Evolutionary conservation across 2,797 vertebrate genomes (phyloP), one percentile per base, ranked within the genome.

Genomic region (Phoebastria nigripes): DNA sequence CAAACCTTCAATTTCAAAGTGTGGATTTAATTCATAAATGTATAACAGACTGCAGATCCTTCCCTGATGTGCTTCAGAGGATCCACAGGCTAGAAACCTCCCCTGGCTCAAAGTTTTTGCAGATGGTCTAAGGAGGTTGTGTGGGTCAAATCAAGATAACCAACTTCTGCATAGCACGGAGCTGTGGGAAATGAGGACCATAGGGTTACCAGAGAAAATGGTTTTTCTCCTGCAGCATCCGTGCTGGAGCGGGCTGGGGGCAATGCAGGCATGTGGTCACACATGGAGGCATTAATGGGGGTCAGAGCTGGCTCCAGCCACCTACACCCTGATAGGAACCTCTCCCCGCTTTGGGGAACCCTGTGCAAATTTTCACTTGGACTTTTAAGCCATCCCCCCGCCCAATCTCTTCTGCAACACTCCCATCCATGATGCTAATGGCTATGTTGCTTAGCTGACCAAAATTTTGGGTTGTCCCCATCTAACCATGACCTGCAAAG

Each of bases 121-220:
- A 49, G 39, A 17, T 6, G 18, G 14, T 33, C 33, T 12, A 15
- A 63, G 58, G 52, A 65, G 25, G 25, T 12, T n/a, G 12, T 17
- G 33, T 55, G 46, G 26, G 44, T 73, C 79, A 90, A 46, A 41
- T 28, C 9, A 26, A 49, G 86, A 37, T 4, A 25, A 33, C 4
- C 54, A 49, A 3, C 25, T 17, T 49, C 52, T 54, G 39, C 11
- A 1, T 11, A 20, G 28, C 1, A 1, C 1, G 1, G 59, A 79
- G 72, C 49, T 28, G 2, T 33, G 72, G 62, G 71, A 54, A 51
- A 44, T 11, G 21, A n/a, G 25, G 15, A 8, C 19, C 16, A 1
- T 6, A 9, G 24, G 8, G 21, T 35, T 70, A 47, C 16, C 6
- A 15, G 42, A 37, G 37, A 58, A 82, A 31, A 46, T 10, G 8